Evolutionary conservation across 1,140 invertebrate genomes (phyloP), one percentile per base, ranked within the genome.

Genomic region (Holcopasites calliopsidis): DNA sequence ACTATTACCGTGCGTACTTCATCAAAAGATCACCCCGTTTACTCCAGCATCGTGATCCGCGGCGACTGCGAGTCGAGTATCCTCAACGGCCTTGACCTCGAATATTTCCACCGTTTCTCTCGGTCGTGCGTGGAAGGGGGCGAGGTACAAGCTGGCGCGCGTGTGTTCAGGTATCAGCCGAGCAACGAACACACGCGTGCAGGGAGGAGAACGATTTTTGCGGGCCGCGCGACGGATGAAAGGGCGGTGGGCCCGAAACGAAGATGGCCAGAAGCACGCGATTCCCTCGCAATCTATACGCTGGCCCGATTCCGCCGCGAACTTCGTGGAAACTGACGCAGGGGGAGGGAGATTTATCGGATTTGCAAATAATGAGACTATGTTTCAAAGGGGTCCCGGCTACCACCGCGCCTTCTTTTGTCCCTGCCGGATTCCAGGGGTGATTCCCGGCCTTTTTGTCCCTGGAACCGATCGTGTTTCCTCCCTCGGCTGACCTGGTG

Each of bases 311-410:
- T 72, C 50, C 44, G 50, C 38, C 40, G 50, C 38, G 68, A 62
- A 38, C 66, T 76, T 71, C 68, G 68, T 62, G 57, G 58, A 76
- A 72, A 21, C 57, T 18, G 40, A 21, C 47, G 31, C 6, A 8
- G 8, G 26, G 31, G 47, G 33, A 54, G 75, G 58, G 49, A 71
- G 75, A 76, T 74, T 76, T 76, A 76, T 76, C 75, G 75, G 75
- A 76, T 76, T 76, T 76, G 75, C 75, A 76, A 76, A 76, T 76
- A 76, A 76, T 76, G 75, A 76, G 68, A 76, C 75, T 76, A 76
- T 64, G 55, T 62, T 76, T 76, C 75, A 76, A 76, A 76, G 68
- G 57, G 71, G 40, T 11, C 18, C 68, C 47, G 49, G 60, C 66
- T 28, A 38, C 33, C 42, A 26, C n/a, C 26, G 44, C 60, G 28